Evolutionary conservation across 1,140 invertebrate species (phyloP), one percentile per base, ranked within the genome.

Genomic region (Drosophila takahashii): DNA sequence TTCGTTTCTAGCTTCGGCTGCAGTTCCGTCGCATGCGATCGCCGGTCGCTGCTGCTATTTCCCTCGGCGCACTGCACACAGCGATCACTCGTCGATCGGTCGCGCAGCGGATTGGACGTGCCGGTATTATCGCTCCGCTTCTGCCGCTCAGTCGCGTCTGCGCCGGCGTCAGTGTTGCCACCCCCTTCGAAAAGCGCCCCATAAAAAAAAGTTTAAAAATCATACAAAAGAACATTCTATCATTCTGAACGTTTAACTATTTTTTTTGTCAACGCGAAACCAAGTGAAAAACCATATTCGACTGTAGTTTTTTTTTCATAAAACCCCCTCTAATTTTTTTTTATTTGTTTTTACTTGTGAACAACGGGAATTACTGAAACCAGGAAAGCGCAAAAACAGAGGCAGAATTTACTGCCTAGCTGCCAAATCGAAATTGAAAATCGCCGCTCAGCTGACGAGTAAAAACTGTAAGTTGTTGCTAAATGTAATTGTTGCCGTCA

Each of bases 11-110:
- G 53, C 59, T 54, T 54, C 52, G 52, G 52, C 34, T 58, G 59
- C 59, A 61, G 26, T 27, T 60, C 48, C 50, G 26, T 22, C 13
- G 34, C 59, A n/a, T 59, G 47, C 57, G 47, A 16, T 29, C 52
- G 52, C 26, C 52, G 13, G 7, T 16, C 36, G 59, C 59, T 62
- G 7, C 13, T 22, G 59, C 59, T 62, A 62, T 59, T 62, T 62
- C 59, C 59, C 53, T 36, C 36, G 15, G 36, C 59, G 53, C 59
- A 50, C 51, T 86, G 77, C 81, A 81, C 81, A 59, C 76, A 83
- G 59, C 62, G 79, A 83, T 86, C 83, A 86, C 66, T 86, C 83
- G 79, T 79, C 75, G 83, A 86, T 86, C 83, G 78, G 66, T 87
- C 71, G 79, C 65, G 71, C 61, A 77, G 62, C 79, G 79, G 71